Conservation (phyloP, 2,888 invertebrate genomes). For the Phyllotreta cruciferae region DNA sequence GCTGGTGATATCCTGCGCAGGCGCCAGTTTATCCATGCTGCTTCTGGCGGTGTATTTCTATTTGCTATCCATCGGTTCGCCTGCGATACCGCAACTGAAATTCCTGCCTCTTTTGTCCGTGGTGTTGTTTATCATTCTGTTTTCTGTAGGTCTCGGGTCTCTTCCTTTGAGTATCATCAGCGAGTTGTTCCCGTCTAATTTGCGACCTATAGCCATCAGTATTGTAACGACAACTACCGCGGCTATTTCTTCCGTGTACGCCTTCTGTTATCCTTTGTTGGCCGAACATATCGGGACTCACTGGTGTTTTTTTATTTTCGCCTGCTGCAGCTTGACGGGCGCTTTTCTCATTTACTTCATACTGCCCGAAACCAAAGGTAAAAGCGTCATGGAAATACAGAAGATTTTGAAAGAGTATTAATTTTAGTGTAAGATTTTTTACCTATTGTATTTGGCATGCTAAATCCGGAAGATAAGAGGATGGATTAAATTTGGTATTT, state of each 20-base stretch:
- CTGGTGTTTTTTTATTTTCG: conserved; percentile 18
- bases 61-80: neutral
- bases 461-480: too few species aligned
- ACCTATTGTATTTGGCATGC: too few species aligned
- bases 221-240: neutral
- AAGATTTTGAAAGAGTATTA: conserved; percentile 10
- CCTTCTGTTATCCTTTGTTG: conserved; percentile 8
- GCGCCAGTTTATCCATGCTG: neutral
- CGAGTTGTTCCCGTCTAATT: conserved; percentile 3
- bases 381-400: conserved; percentile 13
- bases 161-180: neutral
- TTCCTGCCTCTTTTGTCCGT: too few species aligned
- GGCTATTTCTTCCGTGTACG: neutral
- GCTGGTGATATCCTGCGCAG: neutral
- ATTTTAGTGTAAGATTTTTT: too few species aligned
- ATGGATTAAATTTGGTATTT: too few species aligned
- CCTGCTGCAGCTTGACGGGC: conserved; percentile 2
- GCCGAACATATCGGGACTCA: conserved; percentile 7
- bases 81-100: too few species aligned
- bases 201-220: conserved; percentile 1
- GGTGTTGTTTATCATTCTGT: too few species aligned
- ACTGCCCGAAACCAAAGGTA: conserved; percentile 14
- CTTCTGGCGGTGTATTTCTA: conserved; percentile 7
- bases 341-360: neutral
- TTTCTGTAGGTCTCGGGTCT: too few species aligned